phyloP scores from a whole-genome alignment of 35 echinoderm and acorn worm genomes.

The Anneissia japonica region DNA sequence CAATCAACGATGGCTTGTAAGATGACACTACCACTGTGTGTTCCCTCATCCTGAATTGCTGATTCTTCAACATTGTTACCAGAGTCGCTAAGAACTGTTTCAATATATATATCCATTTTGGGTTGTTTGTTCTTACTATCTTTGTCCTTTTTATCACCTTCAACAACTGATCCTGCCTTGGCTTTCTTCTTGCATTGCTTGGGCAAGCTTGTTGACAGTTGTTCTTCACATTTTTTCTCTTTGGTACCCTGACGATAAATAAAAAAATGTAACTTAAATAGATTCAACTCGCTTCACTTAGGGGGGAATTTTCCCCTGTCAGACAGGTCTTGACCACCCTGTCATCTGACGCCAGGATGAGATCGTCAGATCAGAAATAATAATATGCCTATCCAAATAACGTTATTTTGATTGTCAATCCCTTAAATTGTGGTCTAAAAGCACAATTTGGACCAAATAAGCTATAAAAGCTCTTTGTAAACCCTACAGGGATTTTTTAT shows the following conservation, averaged over 20 bases:
- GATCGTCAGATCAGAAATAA: too few species aligned
- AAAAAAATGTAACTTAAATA: too few species aligned
- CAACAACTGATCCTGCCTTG: not conserved
- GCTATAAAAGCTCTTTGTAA: too few species aligned
- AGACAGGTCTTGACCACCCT: too few species aligned
- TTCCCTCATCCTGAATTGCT: not conserved
- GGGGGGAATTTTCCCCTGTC: too few species aligned
- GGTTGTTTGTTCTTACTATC: not conserved
- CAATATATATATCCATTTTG: not conserved
- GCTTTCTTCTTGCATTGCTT: not conserved
- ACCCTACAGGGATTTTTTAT: too few species aligned
- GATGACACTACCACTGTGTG: not conserved
- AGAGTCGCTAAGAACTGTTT: not conserved
- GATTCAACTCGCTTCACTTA: too few species aligned
- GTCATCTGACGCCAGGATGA: too few species aligned
- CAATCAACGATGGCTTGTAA: not conserved
- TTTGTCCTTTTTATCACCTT: not conserved
- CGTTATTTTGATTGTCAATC: too few species aligned
- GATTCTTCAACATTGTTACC: not conserved
- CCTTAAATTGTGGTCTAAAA: too few species aligned
- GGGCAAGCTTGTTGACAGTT: not conserved
- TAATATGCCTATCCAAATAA: too few species aligned
- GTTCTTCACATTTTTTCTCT: conserved; percentile 1
- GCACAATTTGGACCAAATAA: too few species aligned
- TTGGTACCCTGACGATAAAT: not conserved